Evolutionary conservation across 1,140 invertebrate genomes (phyloP).

Genomic region (Catajapyx aquilonaris): DNA sequence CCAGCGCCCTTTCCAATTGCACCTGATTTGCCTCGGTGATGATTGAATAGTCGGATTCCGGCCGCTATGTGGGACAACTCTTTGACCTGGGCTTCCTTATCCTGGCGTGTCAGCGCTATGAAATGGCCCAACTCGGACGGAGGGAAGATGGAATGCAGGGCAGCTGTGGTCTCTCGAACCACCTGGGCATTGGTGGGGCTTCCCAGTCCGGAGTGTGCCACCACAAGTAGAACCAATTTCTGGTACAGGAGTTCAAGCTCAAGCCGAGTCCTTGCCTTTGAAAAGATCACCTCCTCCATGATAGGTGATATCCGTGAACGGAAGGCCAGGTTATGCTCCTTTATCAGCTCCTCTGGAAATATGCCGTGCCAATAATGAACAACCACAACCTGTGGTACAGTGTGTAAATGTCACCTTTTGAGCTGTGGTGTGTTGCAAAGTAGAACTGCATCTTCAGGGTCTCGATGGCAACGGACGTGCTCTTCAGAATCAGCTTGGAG

Average conservation of each 20-base stretch:
- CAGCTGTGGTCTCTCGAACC: slow-evolving; percentile 32
- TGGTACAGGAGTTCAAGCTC: slow-evolving; percentile 30
- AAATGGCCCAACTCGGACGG: slow-evolving; percentile 41
- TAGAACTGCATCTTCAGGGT: slow-evolving; percentile 44
- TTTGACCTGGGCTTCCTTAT: slow-evolving; percentile 28
- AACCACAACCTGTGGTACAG: neutral
- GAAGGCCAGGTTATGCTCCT: slow-evolving; percentile 27
- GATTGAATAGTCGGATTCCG: slow-evolving; percentile 42
- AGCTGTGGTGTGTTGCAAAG: slow-evolving; percentile 41
- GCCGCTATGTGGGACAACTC: slow-evolving; percentile 33
- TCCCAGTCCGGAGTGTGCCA: slow-evolving; percentile 35
- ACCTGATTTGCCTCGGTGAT: slow-evolving; percentile 38
- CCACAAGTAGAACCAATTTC: slow-evolving; percentile 37
- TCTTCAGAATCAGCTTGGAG: too few relatives aligned
- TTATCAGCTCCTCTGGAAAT: slow-evolving; percentile 20
- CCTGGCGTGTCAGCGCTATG: slow-evolving; percentile 26
- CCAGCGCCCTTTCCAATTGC: too few relatives aligned
- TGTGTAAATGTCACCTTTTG: slow-evolving; percentile 19
- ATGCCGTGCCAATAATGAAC: neutral
- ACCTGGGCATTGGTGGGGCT: slow-evolving; percentile 28
- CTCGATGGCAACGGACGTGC: slow-evolving; percentile 19
- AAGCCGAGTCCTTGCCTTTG: slow-evolving; percentile 20
- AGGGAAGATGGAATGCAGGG: slow-evolving; percentile 48
- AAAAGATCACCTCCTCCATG: slow-evolving; percentile 30
- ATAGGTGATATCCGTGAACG: slow-evolving; percentile 25